Conservation (phyloP, 2,888 invertebrate genomes). For the Cryptops parisi region DNA sequence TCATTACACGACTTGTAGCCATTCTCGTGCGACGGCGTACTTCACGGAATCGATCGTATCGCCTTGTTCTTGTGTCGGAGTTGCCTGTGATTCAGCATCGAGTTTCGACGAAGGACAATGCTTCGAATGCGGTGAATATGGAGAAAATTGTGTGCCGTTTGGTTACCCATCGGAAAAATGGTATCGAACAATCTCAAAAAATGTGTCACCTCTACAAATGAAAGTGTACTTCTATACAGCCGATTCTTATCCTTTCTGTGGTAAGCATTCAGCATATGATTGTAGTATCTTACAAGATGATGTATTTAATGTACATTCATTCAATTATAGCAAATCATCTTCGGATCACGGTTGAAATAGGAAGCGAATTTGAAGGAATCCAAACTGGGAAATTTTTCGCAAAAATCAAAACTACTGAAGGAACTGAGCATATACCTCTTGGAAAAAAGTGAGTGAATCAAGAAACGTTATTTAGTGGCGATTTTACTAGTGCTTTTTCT, state of each 20-base stretch:
- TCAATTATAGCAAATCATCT: no score
- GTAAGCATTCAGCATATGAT: no score
- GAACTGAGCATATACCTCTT: no score
- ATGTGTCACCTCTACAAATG: neutral
- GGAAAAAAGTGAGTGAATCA: no score
- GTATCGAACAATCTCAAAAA: neutral
- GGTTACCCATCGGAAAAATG: neutral
- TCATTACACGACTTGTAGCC: neutral
- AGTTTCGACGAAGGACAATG: neutral
- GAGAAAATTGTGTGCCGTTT: neutral
- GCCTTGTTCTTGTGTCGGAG: neutral
- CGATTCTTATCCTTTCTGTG: neutral
- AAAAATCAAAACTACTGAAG: no score
- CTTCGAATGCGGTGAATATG: neutral
- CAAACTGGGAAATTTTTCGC: no score
- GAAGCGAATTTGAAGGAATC: no score
- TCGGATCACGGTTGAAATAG: no score
- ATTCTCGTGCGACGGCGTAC: neutral
- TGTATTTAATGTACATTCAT: no score
- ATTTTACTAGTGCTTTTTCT: no score
- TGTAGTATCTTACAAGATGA: no score
- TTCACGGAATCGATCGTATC: constrained; percentile 7
- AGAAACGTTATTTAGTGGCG: no score
- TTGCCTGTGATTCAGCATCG: neutral
- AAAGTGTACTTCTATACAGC: neutral